These are phyloP conservation scores for Drosophila buzzatii DNA, from an alignment of 2,888 invertebrate species.

Conservation along the genomic window DNA sequence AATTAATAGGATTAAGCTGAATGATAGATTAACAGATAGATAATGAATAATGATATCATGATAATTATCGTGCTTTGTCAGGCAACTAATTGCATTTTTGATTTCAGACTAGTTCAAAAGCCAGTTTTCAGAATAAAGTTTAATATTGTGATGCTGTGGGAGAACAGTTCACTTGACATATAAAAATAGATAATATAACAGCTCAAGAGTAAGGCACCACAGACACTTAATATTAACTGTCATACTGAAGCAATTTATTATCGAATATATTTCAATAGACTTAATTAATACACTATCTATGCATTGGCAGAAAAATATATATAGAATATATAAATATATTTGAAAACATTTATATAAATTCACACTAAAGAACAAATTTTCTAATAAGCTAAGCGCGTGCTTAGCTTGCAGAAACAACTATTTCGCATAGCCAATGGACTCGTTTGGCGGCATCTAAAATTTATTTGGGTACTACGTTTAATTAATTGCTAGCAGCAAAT, in stretches of 20 bases:
- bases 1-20: not conserved
- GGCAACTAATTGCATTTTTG: not conserved
- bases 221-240: not conserved
- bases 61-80: not conserved
- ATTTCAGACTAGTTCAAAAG: not conserved
- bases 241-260: not conserved
- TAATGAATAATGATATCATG: not conserved
- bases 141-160: not conserved
- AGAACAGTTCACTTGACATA: not conserved
- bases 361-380: not conserved
- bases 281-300: not conserved
- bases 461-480: slow-evolving; percentile 35
- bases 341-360: not conserved
- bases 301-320: not conserved
- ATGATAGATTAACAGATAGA: not conserved
- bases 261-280: not conserved
- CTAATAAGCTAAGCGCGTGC: not conserved
- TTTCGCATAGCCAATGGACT: not conserved
- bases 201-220: not conserved
- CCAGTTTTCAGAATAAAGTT: not conserved
- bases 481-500: slow-evolving; percentile 61
- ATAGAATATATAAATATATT: not conserved
- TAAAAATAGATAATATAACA: not conserved
- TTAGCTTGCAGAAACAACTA: not conserved
- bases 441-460: slow-evolving; percentile 32